Evolutionary conservation across 2,113 vertebrate genomes (phyloP), one percentile per base, ranked within the genome.

Genomic region (Nyctereutes procyonoides): DNA sequence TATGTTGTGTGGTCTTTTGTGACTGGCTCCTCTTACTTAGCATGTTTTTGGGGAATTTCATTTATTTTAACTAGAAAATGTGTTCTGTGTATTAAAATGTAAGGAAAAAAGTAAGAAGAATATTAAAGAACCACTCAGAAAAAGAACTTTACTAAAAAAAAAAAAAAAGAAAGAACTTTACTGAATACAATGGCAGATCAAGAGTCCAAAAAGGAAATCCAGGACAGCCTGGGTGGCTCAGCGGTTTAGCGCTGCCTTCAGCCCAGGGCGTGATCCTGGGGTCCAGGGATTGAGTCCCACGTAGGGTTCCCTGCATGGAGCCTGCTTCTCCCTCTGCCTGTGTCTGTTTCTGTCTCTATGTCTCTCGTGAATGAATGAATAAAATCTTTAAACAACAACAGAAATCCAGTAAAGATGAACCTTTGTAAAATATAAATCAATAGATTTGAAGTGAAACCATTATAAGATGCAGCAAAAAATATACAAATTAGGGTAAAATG

Each of bases 371-470:
- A 43, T 43, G 43, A 43, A 43, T 43, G 43, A 43, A 43, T 8
- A 43, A 43, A 43, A 43, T 43, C 43, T 43, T 43, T 43, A 43
- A 43, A 43, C 43, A 43, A 76, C 69, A 88, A 76, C 69, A 88
- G n/a, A 56, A 86, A 63, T 51, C 32, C 32, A 92, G 48, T 87
- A 53, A 62, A 88, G n/a, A 48, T 65, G 48, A 93, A 71, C 71
- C 30, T 95, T 89, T 53, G 79, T 67, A 90, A 95, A 60, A 62
- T 56, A 69, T 22, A 95, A 69, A 93, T 35, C 55, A 88, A 79
- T 2, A 65, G 11, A 67, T 30, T 9, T 93, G 38, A 93, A 93
- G 60, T 13, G 30, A 95, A 92, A 67, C 17, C 12, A 55, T 76
- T 93, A 19, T 53, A 51, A 84, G 30, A 84, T 77, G 19, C 22